Base-by-base conservation (phyloP, 2,888 invertebrate species). In the Aleiodes testaceus region DNA sequence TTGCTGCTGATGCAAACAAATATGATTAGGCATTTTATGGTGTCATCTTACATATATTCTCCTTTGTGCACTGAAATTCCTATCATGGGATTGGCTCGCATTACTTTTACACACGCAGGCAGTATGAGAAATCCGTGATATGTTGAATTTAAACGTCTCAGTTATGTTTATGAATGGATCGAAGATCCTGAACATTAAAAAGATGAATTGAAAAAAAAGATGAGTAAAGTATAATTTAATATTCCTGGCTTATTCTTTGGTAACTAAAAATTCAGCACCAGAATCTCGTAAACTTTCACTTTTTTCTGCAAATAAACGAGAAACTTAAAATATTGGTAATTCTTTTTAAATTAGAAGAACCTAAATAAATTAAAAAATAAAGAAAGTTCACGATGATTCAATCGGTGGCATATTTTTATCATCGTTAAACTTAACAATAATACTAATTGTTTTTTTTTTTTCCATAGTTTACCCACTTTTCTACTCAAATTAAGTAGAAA, bases 381-480 rank as follows among this genome's bases (percentile, higher is more conserved):
- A 30, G 30, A 14, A 26, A 55, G 55, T 30, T 55, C 22, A 30
- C 55, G 55, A 52, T 2, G 55, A 59, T 42, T 59, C 36, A 36
- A 36, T 59, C 42, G 59, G 59, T 42, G 59, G 18, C 42, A 9
- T 45, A 5, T 53, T 66, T 52, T 66, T 53, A 30, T 52, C 44
- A 66, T 44, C 44, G 20, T 71, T 79, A 82, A 84, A 81, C 78
- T 83, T 79, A 84, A 83, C 83, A 82, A 82, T 81, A 83, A 85
- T 84, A 84, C 82, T 85, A 79, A 72, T 74, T 73, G 70, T 45
- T 70, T 47, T 20, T 72, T 65, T 67, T 66, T 61, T 61, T 45
- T 63, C 11, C 63, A 45, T 63, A 22, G 20, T 22, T 63, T 63
- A 45, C 45, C 22, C 42, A 50, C 65, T 70, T 74, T 44, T 59